Base-by-base conservation (phyloP, 2,797 vertebrate species). In the Manis javanica region DNA sequence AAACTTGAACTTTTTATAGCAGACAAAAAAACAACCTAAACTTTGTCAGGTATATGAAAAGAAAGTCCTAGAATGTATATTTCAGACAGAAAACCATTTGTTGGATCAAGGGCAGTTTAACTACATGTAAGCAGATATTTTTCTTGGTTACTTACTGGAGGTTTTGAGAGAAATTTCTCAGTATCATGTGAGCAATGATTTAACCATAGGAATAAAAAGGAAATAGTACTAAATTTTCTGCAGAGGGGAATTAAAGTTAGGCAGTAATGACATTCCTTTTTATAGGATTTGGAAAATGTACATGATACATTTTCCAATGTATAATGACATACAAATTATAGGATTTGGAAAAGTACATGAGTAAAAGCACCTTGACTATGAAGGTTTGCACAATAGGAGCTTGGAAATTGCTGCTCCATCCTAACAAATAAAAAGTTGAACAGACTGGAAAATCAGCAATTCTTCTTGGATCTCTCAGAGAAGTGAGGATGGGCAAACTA, bases 171-270 rank as follows among this genome's bases (percentile, higher is more conserved):
- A 46, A 39, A 64, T 31, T 83, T 92, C 51, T 91, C 39, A 85
- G 8, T 79, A 87, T 71, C 46, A 90, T 63, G 6, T 59, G 69
- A 81, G 24, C 34, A 89, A 34, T 55, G 16, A 1, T 79, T 95
- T 88, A 55, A 15, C 46, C 81, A 51, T 5, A 68, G 34, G 19
- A 69, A 55, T 88, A 82, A 72, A 96, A 96, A 90, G 9, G 39
- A 93, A 96, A 86, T 51, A 39, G 12, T 81, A 66, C 66, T 95
- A 72, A 24, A 16, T 72, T 94, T 96, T 77, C 72, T 86, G 23
- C 31, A 88, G 29, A 93, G 16, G 18, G 3, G 15, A 86, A 93
- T 91, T 89, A 66, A 78, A 72, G 16, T 53, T 51, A 8, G 19
- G 64, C 53, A 63, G 37, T 69, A 79, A 84, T 87, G 51, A 57